phyloP scores from a whole-genome alignment of 1,140 invertebrate species.

The Neodiprion pinetum region DNA sequence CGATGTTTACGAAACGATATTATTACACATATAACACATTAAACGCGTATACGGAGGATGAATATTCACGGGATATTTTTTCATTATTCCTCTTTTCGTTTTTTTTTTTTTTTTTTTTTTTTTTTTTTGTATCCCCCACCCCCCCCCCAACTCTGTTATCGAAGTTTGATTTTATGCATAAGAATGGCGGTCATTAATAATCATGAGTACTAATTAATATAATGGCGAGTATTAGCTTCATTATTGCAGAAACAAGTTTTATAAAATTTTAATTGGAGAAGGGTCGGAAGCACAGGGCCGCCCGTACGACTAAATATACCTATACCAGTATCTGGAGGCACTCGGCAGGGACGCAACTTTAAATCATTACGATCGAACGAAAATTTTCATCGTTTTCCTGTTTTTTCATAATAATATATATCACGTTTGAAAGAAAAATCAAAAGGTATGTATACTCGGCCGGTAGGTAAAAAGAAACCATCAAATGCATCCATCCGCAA shows the following conservation, averaged over 20 bases:
- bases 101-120: no score
- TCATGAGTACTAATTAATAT: constrained; percentile 8
- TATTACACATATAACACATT: no score
- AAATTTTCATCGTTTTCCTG: no score
- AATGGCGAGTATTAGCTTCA: constrained; percentile 7
- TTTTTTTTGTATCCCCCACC: no score
- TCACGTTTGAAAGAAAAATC: no score
- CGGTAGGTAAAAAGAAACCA: no score
- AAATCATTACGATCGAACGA: neutral
- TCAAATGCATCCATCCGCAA: no score
- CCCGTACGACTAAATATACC: neutral
- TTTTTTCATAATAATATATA: no score
- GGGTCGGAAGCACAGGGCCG: neutral
- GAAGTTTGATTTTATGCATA: constrained; percentile 7
- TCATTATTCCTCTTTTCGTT: no score
- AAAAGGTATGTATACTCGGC: no score
- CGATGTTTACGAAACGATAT: no score
- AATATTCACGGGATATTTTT: neutral
- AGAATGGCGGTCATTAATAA: constrained; percentile 2
- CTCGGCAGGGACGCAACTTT: neutral
- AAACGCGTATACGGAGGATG: neutral
- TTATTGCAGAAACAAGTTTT: constrained; percentile 7
- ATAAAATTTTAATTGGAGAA: constrained; percentile 8
- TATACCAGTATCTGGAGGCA: neutral
- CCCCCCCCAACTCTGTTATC: neutral